Conservation (phyloP, 2,797 vertebrate genomes). For the Hirundo rustica region DNA sequence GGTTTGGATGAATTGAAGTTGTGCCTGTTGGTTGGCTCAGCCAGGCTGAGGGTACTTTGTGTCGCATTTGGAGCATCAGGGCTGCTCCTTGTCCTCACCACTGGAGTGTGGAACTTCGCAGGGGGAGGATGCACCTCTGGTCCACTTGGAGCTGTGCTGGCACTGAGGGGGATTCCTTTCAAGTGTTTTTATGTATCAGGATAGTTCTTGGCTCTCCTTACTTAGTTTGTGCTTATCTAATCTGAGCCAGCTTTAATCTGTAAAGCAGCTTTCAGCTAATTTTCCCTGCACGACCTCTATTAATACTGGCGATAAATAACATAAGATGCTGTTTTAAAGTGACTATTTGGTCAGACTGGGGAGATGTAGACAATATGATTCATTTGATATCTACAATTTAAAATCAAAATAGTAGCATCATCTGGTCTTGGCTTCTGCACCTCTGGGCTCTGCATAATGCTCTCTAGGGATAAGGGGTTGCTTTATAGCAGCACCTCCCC, state of each 20-base stretch:
- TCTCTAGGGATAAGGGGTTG: neutral
- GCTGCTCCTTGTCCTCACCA: accelerated
- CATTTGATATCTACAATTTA: neutral
- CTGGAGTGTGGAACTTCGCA: accelerated
- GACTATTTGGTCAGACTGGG: neutral
- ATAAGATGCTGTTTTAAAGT: neutral
- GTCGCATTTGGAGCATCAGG: accelerated
- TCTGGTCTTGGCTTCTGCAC: neutral
- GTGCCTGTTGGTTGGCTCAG: neutral
- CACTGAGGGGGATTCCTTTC: neutral
- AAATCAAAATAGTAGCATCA: neutral
- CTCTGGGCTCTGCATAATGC: neutral
- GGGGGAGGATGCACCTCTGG: neutral
- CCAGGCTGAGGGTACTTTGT: neutral
- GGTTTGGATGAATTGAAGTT: neutral
- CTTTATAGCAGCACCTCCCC: neutral
- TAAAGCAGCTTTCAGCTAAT: neutral
- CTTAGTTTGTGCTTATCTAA: neutral
- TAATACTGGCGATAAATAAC: neutral
- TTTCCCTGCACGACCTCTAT: neutral
- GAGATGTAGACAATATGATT: neutral
- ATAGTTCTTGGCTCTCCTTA: neutral
- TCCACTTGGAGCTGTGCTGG: neutral
- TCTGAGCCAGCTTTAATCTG: neutral
- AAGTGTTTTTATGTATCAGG: neutral